Evolutionary conservation across 2,888 invertebrate genomes (phyloP), one percentile per base, ranked within the genome.

Genomic region (Myathropa florea): DNA sequence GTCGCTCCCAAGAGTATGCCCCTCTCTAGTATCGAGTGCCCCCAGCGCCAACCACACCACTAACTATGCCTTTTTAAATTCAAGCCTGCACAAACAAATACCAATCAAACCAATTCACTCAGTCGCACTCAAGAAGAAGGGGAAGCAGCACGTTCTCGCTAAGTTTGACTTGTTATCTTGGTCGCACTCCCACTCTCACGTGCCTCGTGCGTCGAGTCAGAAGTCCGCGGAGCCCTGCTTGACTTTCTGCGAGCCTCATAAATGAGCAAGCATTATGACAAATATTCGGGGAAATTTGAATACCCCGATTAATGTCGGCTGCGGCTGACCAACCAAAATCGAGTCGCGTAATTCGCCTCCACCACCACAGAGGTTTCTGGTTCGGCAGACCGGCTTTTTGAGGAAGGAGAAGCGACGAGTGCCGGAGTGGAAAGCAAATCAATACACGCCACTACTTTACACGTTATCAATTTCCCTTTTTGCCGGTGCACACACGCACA

Each of bases 221-320:
- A 23, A 67, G 57, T 3, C 55, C 28, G n/a, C 14, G 36, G 30
- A 6, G 6, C 21, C 71, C 64, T 57, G n/a, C 65, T 23, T 12
- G 26, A 6, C 4, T 26, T 83, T 89, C 91, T 91, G 91, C 88
- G 90, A 90, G 90, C 91, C 91, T 90, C 90, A 91, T 91, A 90
- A 90, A 89, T 89, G 91, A 91, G 90, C 92, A 91, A 91, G 91
- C 91, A 91, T 91, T 91, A 91, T 91, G 91, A 91, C 92, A 87
- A 87, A 87, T 83, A 83, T 78, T 87, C 83, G 87, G 87, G 87
- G 87, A 87, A 87, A 87, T 87, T 87, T 87, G 68, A 76, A 83
- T 86, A 86, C 86, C 87, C 83, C 87, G 71, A 46, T 46, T 78
- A 67, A 60, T 23, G 71, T 46, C n/a, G 24, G 28, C 30, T 26